Base-by-base conservation (phyloP, 2,888 invertebrate genomes). In the Polia nebulosa region DNA sequence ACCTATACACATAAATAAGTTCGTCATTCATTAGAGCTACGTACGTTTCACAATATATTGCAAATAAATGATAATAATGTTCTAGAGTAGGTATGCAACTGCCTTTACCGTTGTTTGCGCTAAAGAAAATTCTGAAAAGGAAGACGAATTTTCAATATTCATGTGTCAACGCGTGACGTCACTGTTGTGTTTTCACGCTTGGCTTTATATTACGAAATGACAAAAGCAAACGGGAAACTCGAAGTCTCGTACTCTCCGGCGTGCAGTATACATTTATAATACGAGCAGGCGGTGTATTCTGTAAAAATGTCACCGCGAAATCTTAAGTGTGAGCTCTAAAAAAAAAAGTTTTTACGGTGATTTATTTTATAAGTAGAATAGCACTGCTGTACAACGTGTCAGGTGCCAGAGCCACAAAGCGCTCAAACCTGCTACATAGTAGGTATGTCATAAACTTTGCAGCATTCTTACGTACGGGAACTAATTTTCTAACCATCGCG, bases 11-110 rank as follows among this genome's bases (percentile, higher is more conserved):
- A 55, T 13, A 44, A 55, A 51, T 59, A 17, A 64, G 47, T 62
- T 70, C 36, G 57, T 68, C 55, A 77, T 77, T 75, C 47, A 77
- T 75, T 65, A 72, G 59, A 66, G 55, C 57, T 53, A 69, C 59
- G 36, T 45, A 53, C 34, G 45, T 67, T 27, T 74, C 59, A 67
- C 63, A 53, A 62, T 61, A 58, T 53, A 67, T 29, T 73, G 72
- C 57, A 45, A 77, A 78, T 64, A 27, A 49, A 78, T 72, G 66
- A 58, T 68, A 64, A 65, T 72, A 29, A 20, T 34, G 22, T 59
- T n/a, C n/a, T 45, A 47, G 9, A 51, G 39, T 22, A n/a, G n/a
- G 20, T 6, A 34, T 39, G 13, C 0, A 47, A 41, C 32, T 34
- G 13, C 9, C n/a, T 58, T 27, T 44, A 52, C 41, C 36, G 32